Percentiles rank a stretch among this genome's conserved stretches.
Evolutionary conservation across 1,140 invertebrate species (phyloP).

Genomic region (Leptinotarsa texana): DNA sequence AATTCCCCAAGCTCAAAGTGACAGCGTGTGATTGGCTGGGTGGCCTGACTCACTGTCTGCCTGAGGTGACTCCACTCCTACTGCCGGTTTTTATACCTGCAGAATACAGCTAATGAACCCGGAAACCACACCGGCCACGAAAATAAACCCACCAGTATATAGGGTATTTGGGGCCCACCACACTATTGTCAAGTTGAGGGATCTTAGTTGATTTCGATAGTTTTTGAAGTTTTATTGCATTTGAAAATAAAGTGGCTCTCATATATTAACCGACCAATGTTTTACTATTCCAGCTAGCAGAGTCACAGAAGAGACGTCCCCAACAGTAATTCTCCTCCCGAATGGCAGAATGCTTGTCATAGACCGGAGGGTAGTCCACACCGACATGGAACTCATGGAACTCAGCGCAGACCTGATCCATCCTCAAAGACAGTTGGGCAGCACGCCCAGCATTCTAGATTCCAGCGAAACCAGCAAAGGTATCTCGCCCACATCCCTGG

Average conservation of each 20-base stretch:
- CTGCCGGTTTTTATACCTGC: no score
- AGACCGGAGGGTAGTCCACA: constrained; percentile 58
- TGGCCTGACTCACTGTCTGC: no score
- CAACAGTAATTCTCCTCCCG: constrained; percentile 63
- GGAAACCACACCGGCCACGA: no score
- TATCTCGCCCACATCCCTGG: constrained; percentile 49
- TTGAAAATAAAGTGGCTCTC: background rate
- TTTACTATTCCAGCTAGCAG: constrained; percentile 45
- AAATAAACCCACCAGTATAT: no score
- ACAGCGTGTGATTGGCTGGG: no score
- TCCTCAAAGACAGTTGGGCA: constrained; percentile 49
- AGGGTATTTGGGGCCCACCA: background rate
- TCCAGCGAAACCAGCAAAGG: constrained; percentile 53
- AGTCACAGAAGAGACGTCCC: constrained; percentile 51
- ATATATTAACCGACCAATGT: background rate
- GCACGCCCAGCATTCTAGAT: constrained; percentile 51
- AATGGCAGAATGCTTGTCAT: constrained; percentile 64
- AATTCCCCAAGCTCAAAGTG: no score
- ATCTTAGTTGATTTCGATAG: background rate
- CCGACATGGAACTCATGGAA: constrained; percentile 60
- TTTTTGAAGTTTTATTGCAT: background rate
- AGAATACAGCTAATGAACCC: no score
- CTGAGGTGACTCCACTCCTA: no score
- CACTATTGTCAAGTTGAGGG: background rate
- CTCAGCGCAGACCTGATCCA: constrained; percentile 57